Base-by-base conservation (phyloP, 2,113 vertebrate species). In the Polypterus senegalus region DNA sequence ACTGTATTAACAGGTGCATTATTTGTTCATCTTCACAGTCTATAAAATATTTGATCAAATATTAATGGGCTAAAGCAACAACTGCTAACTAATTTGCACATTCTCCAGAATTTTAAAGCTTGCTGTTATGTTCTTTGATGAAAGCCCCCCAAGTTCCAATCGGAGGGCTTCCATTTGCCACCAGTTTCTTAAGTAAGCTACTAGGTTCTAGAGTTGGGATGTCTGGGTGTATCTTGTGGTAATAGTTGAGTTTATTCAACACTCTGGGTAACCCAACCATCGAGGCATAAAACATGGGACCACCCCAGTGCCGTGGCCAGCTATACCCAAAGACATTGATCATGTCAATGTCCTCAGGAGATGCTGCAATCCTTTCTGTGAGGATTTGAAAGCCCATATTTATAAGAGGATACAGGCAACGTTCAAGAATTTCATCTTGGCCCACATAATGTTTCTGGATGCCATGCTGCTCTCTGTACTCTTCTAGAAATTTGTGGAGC, bases 201-300 rank as follows among this genome's bases (percentile, higher is more conserved):
- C 83, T 86, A 57, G 95, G 95, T 67, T 66, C 76, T 57, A 97
- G 72, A 6, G 61, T 46, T 0, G 91, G 91, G 58, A 91, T 73
- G 9, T 97, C 88, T 5, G 86, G 87, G 70, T 94, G 81, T 44
- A 71, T 69, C 62, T 76, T 70, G 0, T 86, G 79, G 73, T 92
- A 89, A 51, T 84, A 77, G 69, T 91, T 86, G 73, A 98, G 76
- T 67, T 82, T 86, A 63, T 86, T 79, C 68, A 91, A 73, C 47
- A 98, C 47, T 0, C 1, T 79, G 11, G 78, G 64, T 53, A 97
- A 71, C 3, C 95, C 95, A 6, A 94, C 68, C 1, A 81, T 83
- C 57, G 73, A 67, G 4, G 92, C 92, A 0, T 97, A 88, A 77
- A 89, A 96, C 94, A 98, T 96, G 54, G 92, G 92, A 2, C 95